Evolutionary conservation across 2,113 vertebrate species (phyloP), one percentile per base, ranked within the genome.

Genomic region (Burhinus oedicnemus): DNA sequence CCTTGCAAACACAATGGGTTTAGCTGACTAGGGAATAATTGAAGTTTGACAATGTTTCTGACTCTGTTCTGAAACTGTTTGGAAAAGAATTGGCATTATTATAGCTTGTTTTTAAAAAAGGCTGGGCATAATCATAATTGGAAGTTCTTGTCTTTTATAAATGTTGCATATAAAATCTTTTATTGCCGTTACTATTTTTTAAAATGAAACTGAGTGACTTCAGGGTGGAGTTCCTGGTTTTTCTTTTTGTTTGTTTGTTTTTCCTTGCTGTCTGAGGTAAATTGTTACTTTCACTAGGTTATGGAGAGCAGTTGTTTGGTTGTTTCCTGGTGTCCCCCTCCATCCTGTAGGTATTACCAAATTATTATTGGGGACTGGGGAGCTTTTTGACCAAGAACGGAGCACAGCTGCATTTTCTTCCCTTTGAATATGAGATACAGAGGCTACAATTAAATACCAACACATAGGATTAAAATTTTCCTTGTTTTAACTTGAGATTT

Each of bases 1-100:
- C 82, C 65, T 90, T 93, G 75, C 29, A 45, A 93, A 80, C 81
- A 94, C 66, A 90, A 87, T 70, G 55, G 60, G 10, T 75, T 93
- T 82, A 62, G 78, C 55, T 94, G 62, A 87, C 87, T 54, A 45
- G 58, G 65, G 58, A 90, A 74, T 36, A 85, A 87, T 2, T 80
- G 60, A 85, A 80, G 42, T 95, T 94, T 93, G 62, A 91, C 85
- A 86, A 77, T 51, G 60, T 80, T 90, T 83, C 72, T 71, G 45
- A 60, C 18, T 38, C 32, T 68, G 32, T 45, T 84, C 62, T 84
- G 64, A 81, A 87, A 71, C 36, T 52, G 57, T 87, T 89, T 87
- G 81, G 52, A 51, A 70, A 54, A 74, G 65, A 77, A 61, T 6
- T 74, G 20, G 38, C 16, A 22, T 78, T 76, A 64, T 68, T 70